Percentiles rank a stretch among this genome's conserved stretches.
phyloP scores from a whole-genome alignment of 2,113 vertebrate genomes.

The Thamnaconus septentrionalis region DNA sequence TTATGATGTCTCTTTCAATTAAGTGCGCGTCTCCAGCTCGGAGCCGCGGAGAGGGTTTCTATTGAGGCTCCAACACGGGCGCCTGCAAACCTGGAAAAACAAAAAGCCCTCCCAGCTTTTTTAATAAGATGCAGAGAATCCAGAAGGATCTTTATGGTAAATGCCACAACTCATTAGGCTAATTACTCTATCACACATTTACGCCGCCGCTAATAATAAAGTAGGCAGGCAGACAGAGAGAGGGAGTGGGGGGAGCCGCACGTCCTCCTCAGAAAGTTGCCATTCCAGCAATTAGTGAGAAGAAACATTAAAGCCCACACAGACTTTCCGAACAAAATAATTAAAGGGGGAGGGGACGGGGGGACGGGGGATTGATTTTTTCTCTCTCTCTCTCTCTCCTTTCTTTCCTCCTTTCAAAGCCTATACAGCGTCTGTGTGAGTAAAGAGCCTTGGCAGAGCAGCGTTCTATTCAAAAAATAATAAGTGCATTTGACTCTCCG shows the following conservation, averaged over 20 bases:
- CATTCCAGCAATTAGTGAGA: constrained; percentile 73
- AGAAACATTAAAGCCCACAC: constrained; percentile 65
- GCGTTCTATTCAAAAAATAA: constrained; percentile 34
- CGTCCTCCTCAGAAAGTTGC: constrained; percentile 61
- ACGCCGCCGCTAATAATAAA: constrained; percentile 76
- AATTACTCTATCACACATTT: constrained; percentile 77
- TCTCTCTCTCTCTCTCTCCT: neutral
- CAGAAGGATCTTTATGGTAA: constrained; percentile 72
- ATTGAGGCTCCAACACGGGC: constrained; percentile 25
- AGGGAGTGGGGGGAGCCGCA: constrained; percentile 57
- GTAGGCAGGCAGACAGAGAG: constrained; percentile 52
- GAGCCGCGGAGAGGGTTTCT: constrained; percentile 1
- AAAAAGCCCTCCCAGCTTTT: constrained; percentile 50
- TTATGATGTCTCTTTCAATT: constrained; percentile 53
- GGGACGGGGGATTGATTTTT: constrained; percentile 37
- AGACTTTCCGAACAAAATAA: constrained; percentile 59
- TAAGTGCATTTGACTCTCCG: constrained; percentile 48
- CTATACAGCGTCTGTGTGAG: constrained; percentile 35
- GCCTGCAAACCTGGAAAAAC: constrained; percentile 46
- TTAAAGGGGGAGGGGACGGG: constrained; percentile 55
- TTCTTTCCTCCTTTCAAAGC: constrained; percentile 34
- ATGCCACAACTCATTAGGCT: constrained; percentile 74
- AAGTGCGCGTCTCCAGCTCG: constrained; percentile 38
- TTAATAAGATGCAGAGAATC: constrained; percentile 69
- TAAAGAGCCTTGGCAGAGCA: constrained; percentile 15